These are phyloP conservation scores for Proctacanthus coquilletti DNA, from an alignment of 1,140 invertebrate species.

Conservation along the genomic window DNA sequence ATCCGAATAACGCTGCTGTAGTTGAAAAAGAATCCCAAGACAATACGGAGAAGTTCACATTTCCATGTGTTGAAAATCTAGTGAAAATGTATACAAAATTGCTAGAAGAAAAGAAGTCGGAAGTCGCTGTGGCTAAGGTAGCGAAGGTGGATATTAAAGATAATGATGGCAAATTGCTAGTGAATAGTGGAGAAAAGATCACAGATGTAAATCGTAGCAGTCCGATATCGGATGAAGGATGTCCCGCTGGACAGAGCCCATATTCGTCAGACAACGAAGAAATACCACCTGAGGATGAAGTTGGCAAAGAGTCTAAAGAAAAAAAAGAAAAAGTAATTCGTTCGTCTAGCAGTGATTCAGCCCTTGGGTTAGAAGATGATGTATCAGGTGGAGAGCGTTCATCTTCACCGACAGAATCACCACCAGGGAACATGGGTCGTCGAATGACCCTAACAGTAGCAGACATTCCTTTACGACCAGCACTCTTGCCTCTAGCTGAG, in stretches of 20 bases:
- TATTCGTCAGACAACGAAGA: conserved; percentile 23
- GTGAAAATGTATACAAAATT: conserved; percentile 2
- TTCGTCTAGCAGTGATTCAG: conserved; percentile 26
- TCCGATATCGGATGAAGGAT: conserved; percentile 24
- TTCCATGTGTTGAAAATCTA: conserved; percentile 4
- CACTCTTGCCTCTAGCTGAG: conserved; percentile 21
- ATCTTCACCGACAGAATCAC: conserved; percentile 5
- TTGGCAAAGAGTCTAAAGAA: neutral
- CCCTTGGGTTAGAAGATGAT: conserved; percentile 24
- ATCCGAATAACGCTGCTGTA: neutral
- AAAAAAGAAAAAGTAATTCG: conserved; percentile 21
- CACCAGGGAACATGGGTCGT: conserved; percentile 10
- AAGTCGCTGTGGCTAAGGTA: neutral
- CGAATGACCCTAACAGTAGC: conserved; percentile 25
- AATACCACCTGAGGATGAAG: neutral
- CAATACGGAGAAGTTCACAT: neutral
- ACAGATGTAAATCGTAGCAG: conserved; percentile 6
- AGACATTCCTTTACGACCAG: conserved; percentile 23
- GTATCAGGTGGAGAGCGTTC: conserved; percentile 9
- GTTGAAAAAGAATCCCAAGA: neutral
- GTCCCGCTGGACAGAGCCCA: conserved; percentile 19
- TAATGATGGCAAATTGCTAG: neutral
- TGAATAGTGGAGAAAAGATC: neutral
- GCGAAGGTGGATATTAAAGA: no score
- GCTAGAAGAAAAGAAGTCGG: neutral